Conservation (phyloP, 2,113 vertebrate genomes). For the Rhinolophus ferrumequinum region DNA sequence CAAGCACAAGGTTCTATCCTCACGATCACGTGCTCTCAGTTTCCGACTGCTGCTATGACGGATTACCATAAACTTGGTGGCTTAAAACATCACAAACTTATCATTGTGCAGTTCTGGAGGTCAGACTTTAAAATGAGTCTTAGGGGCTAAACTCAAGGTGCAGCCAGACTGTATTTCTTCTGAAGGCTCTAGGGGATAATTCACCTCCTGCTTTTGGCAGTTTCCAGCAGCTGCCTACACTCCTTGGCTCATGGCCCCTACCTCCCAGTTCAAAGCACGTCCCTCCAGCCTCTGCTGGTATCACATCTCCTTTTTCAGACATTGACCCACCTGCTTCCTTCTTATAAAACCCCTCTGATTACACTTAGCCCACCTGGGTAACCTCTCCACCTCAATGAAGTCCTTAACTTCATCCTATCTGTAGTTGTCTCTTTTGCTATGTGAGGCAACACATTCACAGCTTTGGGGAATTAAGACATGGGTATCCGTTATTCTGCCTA, state of each 20-base stretch:
- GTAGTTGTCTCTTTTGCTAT: background rate
- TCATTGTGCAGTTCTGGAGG: background rate
- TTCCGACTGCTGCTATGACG: background rate
- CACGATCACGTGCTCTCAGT: background rate
- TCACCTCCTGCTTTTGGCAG: background rate
- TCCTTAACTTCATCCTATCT: background rate
- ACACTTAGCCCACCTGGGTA: background rate
- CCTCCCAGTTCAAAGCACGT: background rate
- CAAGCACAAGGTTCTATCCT: no score
- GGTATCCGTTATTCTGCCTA: background rate
- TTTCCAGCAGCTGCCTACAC: accelerated
- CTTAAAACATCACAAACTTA: background rate
- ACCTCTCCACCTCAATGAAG: no score
- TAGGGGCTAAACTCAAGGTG: background rate
- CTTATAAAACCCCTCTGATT: background rate
- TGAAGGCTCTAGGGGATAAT: background rate
- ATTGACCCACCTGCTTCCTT: background rate
- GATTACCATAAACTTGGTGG: no score
- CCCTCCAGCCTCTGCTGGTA: background rate
- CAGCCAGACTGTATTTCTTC: background rate
- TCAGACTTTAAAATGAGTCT: background rate
- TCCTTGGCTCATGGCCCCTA: background rate
- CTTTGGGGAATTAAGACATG: accelerated
- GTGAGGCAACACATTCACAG: background rate
- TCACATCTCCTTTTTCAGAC: background rate